These are phyloP conservation scores for Volucella bombylans DNA, from an alignment of 2,888 invertebrate species.

Conservation along the genomic window DNA sequence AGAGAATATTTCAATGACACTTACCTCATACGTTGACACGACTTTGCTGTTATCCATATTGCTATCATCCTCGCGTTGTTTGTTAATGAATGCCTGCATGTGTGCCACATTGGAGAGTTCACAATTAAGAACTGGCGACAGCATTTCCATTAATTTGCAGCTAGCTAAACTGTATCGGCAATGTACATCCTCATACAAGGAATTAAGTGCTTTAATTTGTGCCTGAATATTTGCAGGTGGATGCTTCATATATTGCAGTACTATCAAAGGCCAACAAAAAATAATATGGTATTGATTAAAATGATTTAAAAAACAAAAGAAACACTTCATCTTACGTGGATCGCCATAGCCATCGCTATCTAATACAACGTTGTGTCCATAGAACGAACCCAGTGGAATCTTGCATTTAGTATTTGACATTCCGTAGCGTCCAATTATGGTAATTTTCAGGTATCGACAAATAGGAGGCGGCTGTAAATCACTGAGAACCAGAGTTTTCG, in stretches of 20 bases:
- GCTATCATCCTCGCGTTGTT: constrained; percentile 85
- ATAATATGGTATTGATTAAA: constrained; percentile 1
- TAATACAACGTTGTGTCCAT: constrained; percentile 92
- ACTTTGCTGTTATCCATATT: constrained; percentile 83
- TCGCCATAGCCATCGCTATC: constrained; percentile 84
- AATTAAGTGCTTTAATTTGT: constrained; percentile 86
- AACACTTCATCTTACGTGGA: constrained; percentile 72
- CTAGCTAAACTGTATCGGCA: constrained; percentile 92
- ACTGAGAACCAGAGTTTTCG: constrained; percentile 91
- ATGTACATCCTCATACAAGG: constrained; percentile 90
- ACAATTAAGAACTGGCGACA: constrained; percentile 90
- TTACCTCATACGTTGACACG: constrained; percentile 83
- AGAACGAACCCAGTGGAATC: constrained; percentile 96
- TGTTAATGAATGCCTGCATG: constrained; percentile 91
- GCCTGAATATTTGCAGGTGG: constrained; percentile 80
- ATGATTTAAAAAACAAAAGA: neutral
- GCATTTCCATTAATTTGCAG: constrained; percentile 90
- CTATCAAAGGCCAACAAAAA: constrained; percentile 30
- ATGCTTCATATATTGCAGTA: constrained; percentile 79
- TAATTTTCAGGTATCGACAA: constrained; percentile 95
- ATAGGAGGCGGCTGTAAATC: constrained; percentile 95
- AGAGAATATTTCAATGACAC: constrained; percentile 31
- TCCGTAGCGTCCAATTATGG: constrained; percentile 94
- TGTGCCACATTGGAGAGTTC: constrained; percentile 92
- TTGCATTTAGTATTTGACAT: constrained; percentile 95